Conservation (phyloP, 2,888 invertebrate species). For the Zygaena filipendulae region DNA sequence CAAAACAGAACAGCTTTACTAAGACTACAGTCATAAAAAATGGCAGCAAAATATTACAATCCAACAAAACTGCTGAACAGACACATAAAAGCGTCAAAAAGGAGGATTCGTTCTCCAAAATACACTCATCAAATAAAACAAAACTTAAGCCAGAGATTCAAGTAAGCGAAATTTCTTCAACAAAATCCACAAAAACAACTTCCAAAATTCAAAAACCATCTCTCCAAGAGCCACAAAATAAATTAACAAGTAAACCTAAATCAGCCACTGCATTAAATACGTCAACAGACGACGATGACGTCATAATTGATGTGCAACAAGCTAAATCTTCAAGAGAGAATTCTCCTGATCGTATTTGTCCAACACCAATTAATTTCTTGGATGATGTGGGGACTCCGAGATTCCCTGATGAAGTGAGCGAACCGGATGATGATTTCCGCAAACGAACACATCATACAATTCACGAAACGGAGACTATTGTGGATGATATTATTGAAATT, state of each 20-base stretch:
- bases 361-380: slow-evolving; percentile 70
- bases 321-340: slow-evolving; percentile 81
- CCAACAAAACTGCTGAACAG: slow-evolving; percentile 26
- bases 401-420: slow-evolving; percentile 78
- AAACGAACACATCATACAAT: slow-evolving; percentile 47
- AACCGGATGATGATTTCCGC: slow-evolving; percentile 75
- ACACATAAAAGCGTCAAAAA: slow-evolving; percentile 39
- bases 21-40: slow-evolving; percentile 30
- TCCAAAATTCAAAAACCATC: slow-evolving; percentile 28
- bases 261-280: slow-evolving; percentile 63
- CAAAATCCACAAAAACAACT: slow-evolving; percentile 24
- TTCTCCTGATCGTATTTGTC: slow-evolving; percentile 77
- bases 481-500: slow-evolving; percentile 66
- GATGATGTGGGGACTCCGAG: slow-evolving; percentile 72
- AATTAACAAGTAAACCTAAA: slow-evolving; percentile 47
- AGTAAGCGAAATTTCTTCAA: slow-evolving; percentile 38
- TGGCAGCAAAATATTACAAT: too few species aligned
- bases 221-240: slow-evolving; percentile 35
- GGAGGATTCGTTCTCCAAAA: slow-evolving; percentile 42
- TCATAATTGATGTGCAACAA: slow-evolving; percentile 76
- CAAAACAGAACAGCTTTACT: slow-evolving; percentile 33
- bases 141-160: slow-evolving; percentile 62
- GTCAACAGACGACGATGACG: slow-evolving; percentile 61
- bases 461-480: slow-evolving; percentile 71
- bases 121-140: slow-evolving; percentile 39